phyloP scores from a whole-genome alignment of 2,113 vertebrate genomes.

The Emydura subglobosa region DNA sequence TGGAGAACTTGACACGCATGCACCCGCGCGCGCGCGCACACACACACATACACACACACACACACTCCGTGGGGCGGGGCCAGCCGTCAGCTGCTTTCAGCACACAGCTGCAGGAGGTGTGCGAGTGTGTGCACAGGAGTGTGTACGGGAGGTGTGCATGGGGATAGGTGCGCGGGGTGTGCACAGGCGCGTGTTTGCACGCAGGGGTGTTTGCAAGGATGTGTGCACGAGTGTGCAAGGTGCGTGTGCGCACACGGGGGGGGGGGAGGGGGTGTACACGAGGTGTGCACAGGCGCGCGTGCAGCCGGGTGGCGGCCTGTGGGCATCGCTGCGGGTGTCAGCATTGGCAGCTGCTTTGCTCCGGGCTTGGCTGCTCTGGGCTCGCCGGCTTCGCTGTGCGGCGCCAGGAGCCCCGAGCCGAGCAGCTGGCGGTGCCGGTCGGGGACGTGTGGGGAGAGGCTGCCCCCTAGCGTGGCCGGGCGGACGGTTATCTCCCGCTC shows the following conservation, averaged over 20 bases:
- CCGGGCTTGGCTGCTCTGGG: too few species aligned
- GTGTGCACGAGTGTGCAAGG: fast-evolving
- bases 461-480: constrained; percentile 54
- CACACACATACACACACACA: too few species aligned
- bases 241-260: background rate
- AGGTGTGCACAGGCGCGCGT: too few species aligned
- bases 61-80: too few species aligned
- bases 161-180: fast-evolving
- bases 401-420: background rate
- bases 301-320: background rate
- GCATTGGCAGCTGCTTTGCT: too few species aligned
- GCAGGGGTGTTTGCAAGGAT: fast-evolving
- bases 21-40: too few species aligned
- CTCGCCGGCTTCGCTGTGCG: background rate
- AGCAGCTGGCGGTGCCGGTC: background rate
- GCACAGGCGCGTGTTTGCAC: fast-evolving
- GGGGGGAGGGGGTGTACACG: too few species aligned
- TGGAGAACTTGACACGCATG: too few species aligned
- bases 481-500: constrained; percentile 86
- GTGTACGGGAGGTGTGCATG: background rate
- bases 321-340: background rate
- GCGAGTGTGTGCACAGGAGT: background rate
- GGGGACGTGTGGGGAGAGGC: background rate
- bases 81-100: too few species aligned
- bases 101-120: too few species aligned